These are phyloP conservation scores for Cerastis leucographa DNA, from an alignment of 2,888 invertebrate genomes.

Conservation along the genomic window DNA sequence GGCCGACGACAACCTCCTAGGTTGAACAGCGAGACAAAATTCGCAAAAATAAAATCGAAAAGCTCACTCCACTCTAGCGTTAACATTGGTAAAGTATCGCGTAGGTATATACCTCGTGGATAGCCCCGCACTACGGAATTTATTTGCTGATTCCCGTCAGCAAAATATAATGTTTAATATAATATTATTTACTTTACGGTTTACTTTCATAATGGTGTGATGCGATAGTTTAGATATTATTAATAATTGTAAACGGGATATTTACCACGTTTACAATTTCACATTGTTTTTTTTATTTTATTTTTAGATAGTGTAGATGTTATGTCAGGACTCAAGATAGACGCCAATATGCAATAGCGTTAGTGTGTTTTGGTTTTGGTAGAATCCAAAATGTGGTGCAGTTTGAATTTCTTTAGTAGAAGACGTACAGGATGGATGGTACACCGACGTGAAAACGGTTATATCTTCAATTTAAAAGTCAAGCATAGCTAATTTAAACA, in stretches of 20 bases:
- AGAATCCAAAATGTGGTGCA: not conserved
- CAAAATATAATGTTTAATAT: conserved; percentile 32
- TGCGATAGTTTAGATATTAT: not conserved
- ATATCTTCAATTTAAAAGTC: not conserved
- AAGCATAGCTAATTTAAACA: not conserved
- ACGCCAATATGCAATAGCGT: not conserved
- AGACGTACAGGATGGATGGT: no score
- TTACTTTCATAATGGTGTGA: conserved; percentile 26
- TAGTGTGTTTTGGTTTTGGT: not conserved
- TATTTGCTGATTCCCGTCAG: conserved; percentile 33
- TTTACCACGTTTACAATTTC: no score
- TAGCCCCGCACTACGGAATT: conserved; percentile 21
- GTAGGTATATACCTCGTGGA: conserved; percentile 11
- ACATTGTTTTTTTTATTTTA: no score
- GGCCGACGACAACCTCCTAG: no score
- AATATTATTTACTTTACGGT: conserved; percentile 17
- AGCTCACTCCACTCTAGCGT: no score
- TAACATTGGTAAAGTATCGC: conserved; percentile 44
- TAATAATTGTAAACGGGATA: no score
- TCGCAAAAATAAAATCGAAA: no score
- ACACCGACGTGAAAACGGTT: no score
- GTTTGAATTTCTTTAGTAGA: not conserved
- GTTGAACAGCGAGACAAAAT: no score
- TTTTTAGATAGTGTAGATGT: not conserved
- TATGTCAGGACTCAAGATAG: not conserved